Percentiles rank a stretch among this genome's conserved stretches.
Evolutionary conservation across 2,113 vertebrate genomes (phyloP).

Genomic region (Lutjanus erythropterus): DNA sequence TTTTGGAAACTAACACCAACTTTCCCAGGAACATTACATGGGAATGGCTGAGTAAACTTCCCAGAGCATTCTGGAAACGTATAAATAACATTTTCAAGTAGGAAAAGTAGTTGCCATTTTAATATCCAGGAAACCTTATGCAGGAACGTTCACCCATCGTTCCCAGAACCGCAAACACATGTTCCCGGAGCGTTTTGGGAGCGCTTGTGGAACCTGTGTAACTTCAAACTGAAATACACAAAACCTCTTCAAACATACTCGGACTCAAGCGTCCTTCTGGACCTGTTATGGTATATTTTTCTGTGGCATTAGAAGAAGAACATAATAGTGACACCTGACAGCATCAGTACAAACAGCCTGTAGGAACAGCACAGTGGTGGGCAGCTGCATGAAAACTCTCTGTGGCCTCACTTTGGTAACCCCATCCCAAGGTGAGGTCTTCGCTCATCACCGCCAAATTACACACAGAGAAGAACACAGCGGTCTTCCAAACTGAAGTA

Average conservation of each 20-base stretch:
- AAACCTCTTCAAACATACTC: too few species aligned
- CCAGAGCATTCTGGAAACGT: too few species aligned
- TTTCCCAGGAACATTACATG: too few species aligned
- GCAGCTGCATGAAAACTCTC: slow-evolving; percentile 24
- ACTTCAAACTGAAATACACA: background rate
- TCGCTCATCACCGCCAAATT: slow-evolving; percentile 54
- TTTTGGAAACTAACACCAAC: too few species aligned
- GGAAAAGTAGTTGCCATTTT: too few species aligned
- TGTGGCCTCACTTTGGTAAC: slow-evolving; percentile 37
- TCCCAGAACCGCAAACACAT: too few species aligned
- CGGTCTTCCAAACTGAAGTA: slow-evolving; percentile 46
- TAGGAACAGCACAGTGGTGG: background rate
- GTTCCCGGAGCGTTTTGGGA: too few species aligned
- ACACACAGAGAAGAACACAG: slow-evolving; percentile 44
- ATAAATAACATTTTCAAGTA: too few species aligned
- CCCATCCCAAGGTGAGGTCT: slow-evolving; percentile 50
- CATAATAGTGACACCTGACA: slow-evolving; percentile 16
- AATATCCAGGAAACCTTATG: too few species aligned
- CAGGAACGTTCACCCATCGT: too few species aligned
- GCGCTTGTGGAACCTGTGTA: slow-evolving; percentile 13
- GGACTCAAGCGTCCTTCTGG: slow-evolving; percentile 4
- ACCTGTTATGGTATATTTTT: slow-evolving; percentile 7
- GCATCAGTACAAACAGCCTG: background rate
- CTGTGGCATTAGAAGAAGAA: too few species aligned
- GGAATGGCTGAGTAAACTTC: too few species aligned